These are phyloP conservation scores for Lytechinus variegatus DNA, from an alignment of 35 echinoderm and acorn worm species.

Conservation along the genomic window DNA sequence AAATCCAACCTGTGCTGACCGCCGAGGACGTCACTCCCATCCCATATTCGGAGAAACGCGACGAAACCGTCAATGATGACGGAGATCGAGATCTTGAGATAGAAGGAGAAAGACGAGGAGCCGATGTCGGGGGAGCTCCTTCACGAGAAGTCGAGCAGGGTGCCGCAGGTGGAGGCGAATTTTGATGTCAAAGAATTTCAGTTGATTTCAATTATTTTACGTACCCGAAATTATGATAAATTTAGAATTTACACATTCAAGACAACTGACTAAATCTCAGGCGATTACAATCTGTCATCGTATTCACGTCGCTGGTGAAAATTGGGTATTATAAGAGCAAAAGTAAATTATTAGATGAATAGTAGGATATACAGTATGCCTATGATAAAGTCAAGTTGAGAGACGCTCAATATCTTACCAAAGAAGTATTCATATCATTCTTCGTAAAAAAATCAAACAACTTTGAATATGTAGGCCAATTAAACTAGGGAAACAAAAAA, in stretches of 20 bases:
- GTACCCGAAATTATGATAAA: background rate
- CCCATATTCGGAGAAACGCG: conserved; percentile 8
- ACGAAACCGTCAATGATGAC: background rate
- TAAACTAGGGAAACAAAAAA: too few relatives aligned
- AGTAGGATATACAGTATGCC: too few relatives aligned
- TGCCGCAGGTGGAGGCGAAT: background rate
- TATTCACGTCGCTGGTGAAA: too few relatives aligned
- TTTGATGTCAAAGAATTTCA: background rate
- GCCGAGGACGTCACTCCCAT: conserved; percentile 16
- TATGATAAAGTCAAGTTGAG: too few relatives aligned
- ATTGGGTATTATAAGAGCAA: too few relatives aligned
- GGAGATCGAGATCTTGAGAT: background rate
- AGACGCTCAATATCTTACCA: background rate
- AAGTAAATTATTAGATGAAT: too few relatives aligned
- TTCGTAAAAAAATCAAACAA: background rate
- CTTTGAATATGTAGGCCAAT: too few relatives aligned
- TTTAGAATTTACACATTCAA: too few relatives aligned
- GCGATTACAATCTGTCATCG: too few relatives aligned
- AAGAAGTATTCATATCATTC: background rate
- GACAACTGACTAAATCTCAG: too few relatives aligned
- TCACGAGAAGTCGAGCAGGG: background rate
- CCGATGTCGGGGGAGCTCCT: background rate
- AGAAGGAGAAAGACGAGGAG: background rate
- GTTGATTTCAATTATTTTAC: background rate
- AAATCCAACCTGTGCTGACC: conserved; percentile 30